These are phyloP conservation scores for Trachelus stipa DNA, from an alignment of 2,888 invertebrate genomes.

Conservation along the genomic window DNA sequence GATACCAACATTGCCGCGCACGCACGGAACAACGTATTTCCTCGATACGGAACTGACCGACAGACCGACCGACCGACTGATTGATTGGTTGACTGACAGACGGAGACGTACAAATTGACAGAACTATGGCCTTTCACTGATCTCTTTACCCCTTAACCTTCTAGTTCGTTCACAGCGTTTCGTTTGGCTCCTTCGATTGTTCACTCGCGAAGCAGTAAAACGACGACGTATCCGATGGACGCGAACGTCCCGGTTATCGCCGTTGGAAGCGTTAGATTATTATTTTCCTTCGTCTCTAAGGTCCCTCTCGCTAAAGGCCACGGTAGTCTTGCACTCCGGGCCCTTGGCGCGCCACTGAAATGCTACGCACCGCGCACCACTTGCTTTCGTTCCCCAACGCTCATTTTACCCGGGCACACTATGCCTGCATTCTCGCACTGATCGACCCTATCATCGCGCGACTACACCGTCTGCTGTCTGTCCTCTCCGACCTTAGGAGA, in stretches of 20 bases:
- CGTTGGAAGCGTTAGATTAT: not conserved
- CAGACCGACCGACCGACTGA: not conserved
- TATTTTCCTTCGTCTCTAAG: not conserved
- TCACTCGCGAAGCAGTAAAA: not conserved
- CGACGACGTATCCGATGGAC: not conserved
- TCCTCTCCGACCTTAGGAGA: not conserved
- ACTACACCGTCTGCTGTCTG: not conserved
- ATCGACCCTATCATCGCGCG: conserved; percentile 1
- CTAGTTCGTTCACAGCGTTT: not conserved
- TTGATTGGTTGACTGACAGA: not conserved
- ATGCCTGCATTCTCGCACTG: not conserved
- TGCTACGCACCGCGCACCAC: not conserved
- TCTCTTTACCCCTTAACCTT: not conserved
- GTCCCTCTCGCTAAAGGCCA: conserved; percentile 1
- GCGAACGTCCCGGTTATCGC: not conserved
- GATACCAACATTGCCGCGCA: conserved; percentile 18
- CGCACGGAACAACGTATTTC: not conserved
- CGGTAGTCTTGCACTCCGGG: not conserved
- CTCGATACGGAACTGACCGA: conserved; percentile 3
- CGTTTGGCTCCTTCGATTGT: not conserved
- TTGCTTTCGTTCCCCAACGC: not conserved
- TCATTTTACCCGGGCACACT: conserved; percentile 7
- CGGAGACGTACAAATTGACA: not conserved
- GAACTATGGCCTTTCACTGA: not conserved
- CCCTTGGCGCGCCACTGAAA: conserved; percentile 4